Percentiles rank a stretch among this genome's conserved stretches.
These are phyloP conservation scores for Tetragonula carbonaria DNA, from an alignment of 2,888 invertebrate species.

Conservation along the genomic window DNA sequence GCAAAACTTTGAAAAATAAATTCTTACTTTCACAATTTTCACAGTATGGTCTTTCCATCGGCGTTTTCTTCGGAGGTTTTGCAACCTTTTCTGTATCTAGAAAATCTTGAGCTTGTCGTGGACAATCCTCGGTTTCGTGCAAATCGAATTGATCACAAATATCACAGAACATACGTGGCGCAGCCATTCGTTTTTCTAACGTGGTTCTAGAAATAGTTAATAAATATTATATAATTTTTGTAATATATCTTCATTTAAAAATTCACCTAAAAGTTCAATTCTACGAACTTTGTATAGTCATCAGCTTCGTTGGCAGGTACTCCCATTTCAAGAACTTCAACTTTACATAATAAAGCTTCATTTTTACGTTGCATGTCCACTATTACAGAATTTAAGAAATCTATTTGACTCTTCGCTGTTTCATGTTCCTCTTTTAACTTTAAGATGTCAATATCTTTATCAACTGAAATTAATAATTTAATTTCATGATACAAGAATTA, in stretches of 20 bases:
- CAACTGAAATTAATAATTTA: constrained; percentile 50
- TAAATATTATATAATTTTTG: neutral
- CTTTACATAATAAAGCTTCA: constrained; percentile 91
- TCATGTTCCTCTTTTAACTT: constrained; percentile 87
- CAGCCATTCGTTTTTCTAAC: constrained; percentile 84
- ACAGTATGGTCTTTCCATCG: constrained; percentile 91
- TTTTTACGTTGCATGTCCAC: constrained; percentile 98
- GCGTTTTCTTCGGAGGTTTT: constrained; percentile 79
- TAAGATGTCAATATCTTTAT: constrained; percentile 46
- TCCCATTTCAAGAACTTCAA: constrained; percentile 91
- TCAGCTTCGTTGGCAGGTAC: constrained; percentile 84
- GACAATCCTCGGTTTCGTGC: constrained; percentile 99
- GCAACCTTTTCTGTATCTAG: constrained; percentile 85
- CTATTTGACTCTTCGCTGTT: constrained; percentile 90
- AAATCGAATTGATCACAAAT: constrained; percentile 98
- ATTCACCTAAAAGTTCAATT: neutral
- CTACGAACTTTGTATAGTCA: constrained; percentile 83
- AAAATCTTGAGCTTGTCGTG: constrained; percentile 89
- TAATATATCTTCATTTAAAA: neutral
- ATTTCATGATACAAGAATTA: neutral
- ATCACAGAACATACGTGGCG: constrained; percentile 97
- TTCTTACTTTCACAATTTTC: constrained; percentile 95
- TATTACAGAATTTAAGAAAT: constrained; percentile 98
- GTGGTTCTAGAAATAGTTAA: constrained; percentile 71
- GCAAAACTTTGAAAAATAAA: constrained; percentile 20